Evolutionary conservation across 1,140 invertebrate species (phyloP).

Genomic region (Calosoma granatense): DNA sequence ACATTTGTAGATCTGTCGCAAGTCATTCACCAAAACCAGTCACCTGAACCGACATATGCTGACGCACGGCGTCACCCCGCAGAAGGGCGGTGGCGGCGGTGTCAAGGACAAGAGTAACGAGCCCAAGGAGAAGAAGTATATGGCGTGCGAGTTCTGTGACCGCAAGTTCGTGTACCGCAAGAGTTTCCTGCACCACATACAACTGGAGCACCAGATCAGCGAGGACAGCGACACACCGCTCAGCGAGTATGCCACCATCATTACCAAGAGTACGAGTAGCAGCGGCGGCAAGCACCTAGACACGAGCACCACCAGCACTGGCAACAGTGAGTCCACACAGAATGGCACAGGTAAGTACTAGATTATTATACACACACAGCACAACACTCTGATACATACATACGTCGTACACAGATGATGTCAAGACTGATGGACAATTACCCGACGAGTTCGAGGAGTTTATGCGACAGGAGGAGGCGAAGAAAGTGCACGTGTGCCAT

Average conservation of each 20-base stretch:
- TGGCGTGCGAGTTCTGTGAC: constrained; percentile 35
- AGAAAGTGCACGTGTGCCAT: constrained; percentile 28
- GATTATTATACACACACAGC: no score
- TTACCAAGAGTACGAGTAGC: constrained; percentile 10
- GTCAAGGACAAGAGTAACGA: constrained; percentile 13
- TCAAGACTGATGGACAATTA: neutral
- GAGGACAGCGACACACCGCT: constrained; percentile 25
- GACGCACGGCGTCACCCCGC: constrained; percentile 18
- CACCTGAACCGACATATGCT: constrained; percentile 28
- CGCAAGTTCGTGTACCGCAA: constrained; percentile 34
- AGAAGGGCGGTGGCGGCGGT: neutral
- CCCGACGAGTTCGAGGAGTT: neutral
- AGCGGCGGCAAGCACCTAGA: neutral
- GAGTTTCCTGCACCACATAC: constrained; percentile 33
- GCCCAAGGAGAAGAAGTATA: constrained; percentile 20
- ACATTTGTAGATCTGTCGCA: constrained; percentile 26
- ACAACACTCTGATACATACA: no score
- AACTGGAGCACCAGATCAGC: constrained; percentile 30
- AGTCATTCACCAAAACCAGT: constrained; percentile 29
- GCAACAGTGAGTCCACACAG: no score
- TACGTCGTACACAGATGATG: no score
- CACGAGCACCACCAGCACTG: no score
- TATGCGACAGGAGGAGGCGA: neutral
- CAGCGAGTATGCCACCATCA: constrained; percentile 12
- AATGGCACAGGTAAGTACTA: no score